A percentile compares a stretch with the other conserved stretches of the same genome.
Conservation (phyloP, 2,797 vertebrate species). For the Pelobates cultripes region DNA sequence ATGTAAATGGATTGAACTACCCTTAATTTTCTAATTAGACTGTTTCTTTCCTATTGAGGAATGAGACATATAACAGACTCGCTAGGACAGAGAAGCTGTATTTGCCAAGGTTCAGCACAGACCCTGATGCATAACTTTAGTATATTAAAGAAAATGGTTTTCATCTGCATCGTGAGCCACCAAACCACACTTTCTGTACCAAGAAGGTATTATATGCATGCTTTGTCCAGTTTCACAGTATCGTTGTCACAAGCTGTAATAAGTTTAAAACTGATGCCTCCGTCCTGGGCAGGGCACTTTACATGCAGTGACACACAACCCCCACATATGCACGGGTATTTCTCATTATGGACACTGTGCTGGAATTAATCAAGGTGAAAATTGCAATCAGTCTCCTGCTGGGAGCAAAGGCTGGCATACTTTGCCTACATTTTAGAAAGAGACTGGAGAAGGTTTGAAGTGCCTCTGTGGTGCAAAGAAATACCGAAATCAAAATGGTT, state of each 20-base stretch:
- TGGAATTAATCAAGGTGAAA: slow-evolving; percentile 56
- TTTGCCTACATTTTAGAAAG: slow-evolving; percentile 32
- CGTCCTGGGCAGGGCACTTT: slow-evolving; percentile 23
- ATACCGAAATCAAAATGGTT: background rate
- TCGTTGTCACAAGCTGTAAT: background rate
- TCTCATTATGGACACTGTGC: slow-evolving; percentile 53
- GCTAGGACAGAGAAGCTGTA: no score
- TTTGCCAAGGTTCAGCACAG: no score
- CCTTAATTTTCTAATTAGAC: background rate
- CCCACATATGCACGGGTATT: slow-evolving; percentile 35
- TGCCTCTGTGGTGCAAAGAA: slow-evolving; percentile 16
- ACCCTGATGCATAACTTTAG: no score
- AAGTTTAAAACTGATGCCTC: background rate
- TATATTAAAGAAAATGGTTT: no score
- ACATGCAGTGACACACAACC: slow-evolving; percentile 20
- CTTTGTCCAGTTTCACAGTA: background rate
- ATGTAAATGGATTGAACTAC: background rate
- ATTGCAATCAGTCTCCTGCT: slow-evolving; percentile 55
- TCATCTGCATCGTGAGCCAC: no score
- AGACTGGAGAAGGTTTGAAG: background rate
- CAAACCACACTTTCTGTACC: no score
- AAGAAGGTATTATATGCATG: background rate
- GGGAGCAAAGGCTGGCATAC: slow-evolving; percentile 47
- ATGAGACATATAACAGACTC: background rate
- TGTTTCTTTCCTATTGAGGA: background rate